A percentile compares a stretch with the other conserved stretches of the same genome.
Conservation (phyloP, 2,113 vertebrate genomes). For the Hyla sarda region DNA sequence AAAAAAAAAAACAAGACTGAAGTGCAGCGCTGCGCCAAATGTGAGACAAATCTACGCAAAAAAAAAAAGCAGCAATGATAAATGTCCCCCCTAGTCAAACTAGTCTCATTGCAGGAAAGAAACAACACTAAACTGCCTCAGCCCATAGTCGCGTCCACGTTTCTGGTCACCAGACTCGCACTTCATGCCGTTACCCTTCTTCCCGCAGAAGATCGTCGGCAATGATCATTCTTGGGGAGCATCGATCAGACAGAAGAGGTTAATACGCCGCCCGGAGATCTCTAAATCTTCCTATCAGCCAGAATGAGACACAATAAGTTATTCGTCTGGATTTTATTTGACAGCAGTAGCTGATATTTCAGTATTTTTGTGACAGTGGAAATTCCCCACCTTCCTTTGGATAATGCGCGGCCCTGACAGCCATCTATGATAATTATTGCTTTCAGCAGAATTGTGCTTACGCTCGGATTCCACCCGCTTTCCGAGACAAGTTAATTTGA, state of each 20-base stretch:
- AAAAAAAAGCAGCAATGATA: no score
- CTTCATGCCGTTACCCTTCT: neutral
- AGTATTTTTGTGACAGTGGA: slow-evolving; percentile 9
- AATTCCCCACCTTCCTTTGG: slow-evolving; percentile 34
- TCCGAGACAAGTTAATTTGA: neutral
- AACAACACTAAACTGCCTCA: no score
- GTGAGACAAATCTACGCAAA: no score
- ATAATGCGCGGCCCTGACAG: slow-evolving; percentile 16
- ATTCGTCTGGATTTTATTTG: slow-evolving; percentile 36
- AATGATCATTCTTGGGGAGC: neutral
- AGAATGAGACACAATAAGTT: slow-evolving; percentile 20
- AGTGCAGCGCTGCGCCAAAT: no score
- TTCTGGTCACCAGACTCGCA: no score
- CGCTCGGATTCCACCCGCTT: neutral
- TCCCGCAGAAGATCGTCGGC: neutral
- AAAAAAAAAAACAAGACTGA: no score
- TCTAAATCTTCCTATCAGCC: neutral
- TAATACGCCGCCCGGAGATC: neutral
- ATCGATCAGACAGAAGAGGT: neutral
- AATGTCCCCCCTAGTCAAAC: no score
- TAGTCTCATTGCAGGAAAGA: no score
- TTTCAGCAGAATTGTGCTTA: slow-evolving; percentile 36
- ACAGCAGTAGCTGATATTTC: neutral
- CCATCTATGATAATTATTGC: slow-evolving; percentile 40
- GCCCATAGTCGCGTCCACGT: neutral